Evolutionary conservation across 2,113 vertebrate species (phyloP), one percentile per base, ranked within the genome.

Genomic region (Gobiocypris rarus): DNA sequence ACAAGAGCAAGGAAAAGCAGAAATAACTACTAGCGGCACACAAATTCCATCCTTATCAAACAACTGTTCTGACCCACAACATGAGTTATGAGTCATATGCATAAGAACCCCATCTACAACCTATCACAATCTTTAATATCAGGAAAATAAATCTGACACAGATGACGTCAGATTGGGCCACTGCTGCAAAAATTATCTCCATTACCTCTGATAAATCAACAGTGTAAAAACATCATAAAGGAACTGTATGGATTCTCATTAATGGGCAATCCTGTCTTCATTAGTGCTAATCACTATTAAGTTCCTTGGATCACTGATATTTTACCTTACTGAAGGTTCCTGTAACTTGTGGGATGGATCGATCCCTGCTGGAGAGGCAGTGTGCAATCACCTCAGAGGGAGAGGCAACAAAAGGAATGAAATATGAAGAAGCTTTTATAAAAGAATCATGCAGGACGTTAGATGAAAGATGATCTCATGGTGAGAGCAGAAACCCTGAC

Each of bases 341-440:
- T 50, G 43, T 26, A 50, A 50, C 13, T 14, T 10, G n/a, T 15
- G 4, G 3, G 34, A 10, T n/a, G 22, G 22, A 38, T 50, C 8
- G 24, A 74, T 74, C 70, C 1, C 1, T 24, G 43, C 41, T 50
- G 70, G n/a, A 74, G n/a, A 19, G 52, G 52, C 6, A 8, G 6
- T 19, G 52, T 54, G 52, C 17, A 17, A 54, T 54, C 52, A 54
- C 17, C 52, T 54, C 17, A 54, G 91, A 75, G 65, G 75, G 5
- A 56, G 14, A 56, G 26, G 9, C 43, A 74, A 74, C 43, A 50
- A 93, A 92, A 90, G 84, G 92, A 92, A 92, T 93, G 91, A 87
- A 88, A 92, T 91, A 92, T 92, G 91, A 92, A 90, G 91, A 90
- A 41, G 70, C 75, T 84, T 17, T 89, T 90, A 89, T 94, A 88